Conservation (phyloP, 2,797 vertebrate species). For the Microcaecilia unicolor region DNA sequence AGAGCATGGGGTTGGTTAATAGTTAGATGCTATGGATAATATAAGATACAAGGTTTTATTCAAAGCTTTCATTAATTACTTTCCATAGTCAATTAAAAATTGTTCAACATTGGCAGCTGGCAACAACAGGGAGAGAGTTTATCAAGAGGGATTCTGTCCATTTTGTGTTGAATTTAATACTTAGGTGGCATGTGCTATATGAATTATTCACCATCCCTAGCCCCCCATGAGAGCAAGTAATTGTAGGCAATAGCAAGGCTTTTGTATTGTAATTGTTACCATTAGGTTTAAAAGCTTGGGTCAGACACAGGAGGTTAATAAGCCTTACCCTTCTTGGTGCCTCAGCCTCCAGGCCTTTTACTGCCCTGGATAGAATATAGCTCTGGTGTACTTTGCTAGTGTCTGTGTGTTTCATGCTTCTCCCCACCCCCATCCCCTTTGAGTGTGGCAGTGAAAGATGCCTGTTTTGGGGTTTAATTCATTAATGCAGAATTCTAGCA, state of each 20-base stretch:
- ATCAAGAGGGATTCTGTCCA: conserved; percentile 6
- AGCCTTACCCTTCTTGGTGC: conserved; percentile 1
- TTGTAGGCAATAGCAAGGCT: conserved; percentile 10
- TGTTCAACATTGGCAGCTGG: conserved; percentile 12
- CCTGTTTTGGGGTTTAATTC: background rate
- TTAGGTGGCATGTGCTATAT: conserved; percentile 5
- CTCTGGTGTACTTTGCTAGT: conserved; percentile 4
- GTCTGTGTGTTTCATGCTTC: conserved; percentile 1
- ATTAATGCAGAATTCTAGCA: too few relatives aligned
- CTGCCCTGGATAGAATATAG: background rate
- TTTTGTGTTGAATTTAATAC: background rate
- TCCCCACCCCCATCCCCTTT: conserved; percentile 10
- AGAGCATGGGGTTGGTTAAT: too few relatives aligned
- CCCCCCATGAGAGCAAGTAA: conserved; percentile 5
- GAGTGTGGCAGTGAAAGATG: conserved; percentile 3
- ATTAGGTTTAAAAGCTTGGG: conserved; percentile 21
- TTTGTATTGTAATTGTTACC: conserved; percentile 22
- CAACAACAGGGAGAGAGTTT: conserved; percentile 17
- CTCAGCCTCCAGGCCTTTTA: conserved; percentile 9
- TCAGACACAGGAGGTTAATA: background rate
- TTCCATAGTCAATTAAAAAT: too few relatives aligned
- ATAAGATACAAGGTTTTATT: too few relatives aligned
- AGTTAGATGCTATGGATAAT: too few relatives aligned
- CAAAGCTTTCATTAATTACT: too few relatives aligned
- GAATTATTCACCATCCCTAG: conserved; percentile 18